Evolutionary conservation across 1,140 invertebrate species (phyloP), one percentile per base, ranked within the genome.

Genomic region (Druon quercuslanigerum): DNA sequence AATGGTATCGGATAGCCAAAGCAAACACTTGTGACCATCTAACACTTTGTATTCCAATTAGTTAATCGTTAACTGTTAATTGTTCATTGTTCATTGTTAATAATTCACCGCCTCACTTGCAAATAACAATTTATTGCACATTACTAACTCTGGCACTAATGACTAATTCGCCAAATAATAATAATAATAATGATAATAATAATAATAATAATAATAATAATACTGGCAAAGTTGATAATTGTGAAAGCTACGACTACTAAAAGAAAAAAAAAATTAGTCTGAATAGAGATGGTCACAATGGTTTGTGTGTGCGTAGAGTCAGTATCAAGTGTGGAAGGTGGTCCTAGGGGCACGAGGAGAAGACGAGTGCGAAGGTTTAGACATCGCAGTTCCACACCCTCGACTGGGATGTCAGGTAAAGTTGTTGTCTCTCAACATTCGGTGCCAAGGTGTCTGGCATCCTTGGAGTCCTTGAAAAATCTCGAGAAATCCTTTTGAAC

Each of bases 311-410:
- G 85, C 87, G 84, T 92, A 93, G 93, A 93, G 72, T 93, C 92
- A 76, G 90, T 93, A 86, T 93, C 92, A 85, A 93, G 92, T 86
- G 91, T 93, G 91, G 94, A 92, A 86, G 93, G 92, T 85, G 91
- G 90, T 85, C 85, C 91, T 88, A 92, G 90, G 91, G 92, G 92
- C 73, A 87, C 87, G 66, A 91, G 90, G 79, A 82, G 88, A 81
- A 87, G 88, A 77, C 85, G 91, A 81, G 52, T 82, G 76, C 82
- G 87, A 81, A 85, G 89, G 60, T 86, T 87, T 66, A 89, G 88
- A 79, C 89, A 89, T 77, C 87, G 90, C 84, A 90, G 90, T 84
- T 78, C 84, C 73, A 92, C 91, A n/a, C 89, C 91, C n/a, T 86
- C 87, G 20, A 52, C 16, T 66, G 11, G 14, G 13, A n/a, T 16